phyloP scores from a whole-genome alignment of 2,113 vertebrate species.

The Lipophrys pholis region DNA sequence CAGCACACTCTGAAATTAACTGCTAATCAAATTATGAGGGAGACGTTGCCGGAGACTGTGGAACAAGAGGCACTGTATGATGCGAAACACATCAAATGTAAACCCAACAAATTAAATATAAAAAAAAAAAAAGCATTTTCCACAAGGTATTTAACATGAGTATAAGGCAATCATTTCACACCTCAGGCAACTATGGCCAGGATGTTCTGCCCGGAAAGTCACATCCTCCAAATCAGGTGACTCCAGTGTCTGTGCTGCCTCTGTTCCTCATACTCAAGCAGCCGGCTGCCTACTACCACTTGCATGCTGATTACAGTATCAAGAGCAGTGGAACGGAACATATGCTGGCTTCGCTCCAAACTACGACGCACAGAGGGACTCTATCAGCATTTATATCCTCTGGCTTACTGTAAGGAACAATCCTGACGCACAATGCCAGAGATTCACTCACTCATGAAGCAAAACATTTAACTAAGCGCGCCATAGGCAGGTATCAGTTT shows the following conservation, averaged over 20 bases:
- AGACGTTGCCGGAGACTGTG: conserved; percentile 13
- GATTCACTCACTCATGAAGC: conserved; percentile 32
- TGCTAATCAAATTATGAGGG: conserved; percentile 6
- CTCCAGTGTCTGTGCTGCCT: conserved; percentile 44
- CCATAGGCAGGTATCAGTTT: background rate
- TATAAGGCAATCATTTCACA: conserved; percentile 24
- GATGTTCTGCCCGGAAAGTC: conserved; percentile 53
- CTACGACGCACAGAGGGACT: conserved; percentile 48
- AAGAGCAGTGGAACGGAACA: conserved; percentile 67
- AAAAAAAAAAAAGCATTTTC: conserved; percentile 20
- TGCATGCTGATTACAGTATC: conserved; percentile 72
- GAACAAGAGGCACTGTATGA: background rate
- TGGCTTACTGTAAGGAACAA: conserved; percentile 36
- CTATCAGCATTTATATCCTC: conserved; percentile 56
- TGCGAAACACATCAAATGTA: conserved; percentile 2
- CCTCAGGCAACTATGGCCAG: conserved; percentile 37
- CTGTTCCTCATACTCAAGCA: conserved; percentile 55
- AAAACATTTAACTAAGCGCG: conserved; percentile 27
- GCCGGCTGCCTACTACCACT: conserved; percentile 56
- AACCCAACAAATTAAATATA: conserved; percentile 27
- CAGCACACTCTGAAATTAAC: conserved; percentile 7
- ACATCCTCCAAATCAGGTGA: conserved; percentile 66
- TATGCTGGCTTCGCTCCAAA: conserved; percentile 61
- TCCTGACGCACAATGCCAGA: conserved; percentile 22
- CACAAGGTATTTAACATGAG: conserved; percentile 18